Conservation (phyloP, 2,797 vertebrate genomes). For the Apogon hyalosoma region DNA sequence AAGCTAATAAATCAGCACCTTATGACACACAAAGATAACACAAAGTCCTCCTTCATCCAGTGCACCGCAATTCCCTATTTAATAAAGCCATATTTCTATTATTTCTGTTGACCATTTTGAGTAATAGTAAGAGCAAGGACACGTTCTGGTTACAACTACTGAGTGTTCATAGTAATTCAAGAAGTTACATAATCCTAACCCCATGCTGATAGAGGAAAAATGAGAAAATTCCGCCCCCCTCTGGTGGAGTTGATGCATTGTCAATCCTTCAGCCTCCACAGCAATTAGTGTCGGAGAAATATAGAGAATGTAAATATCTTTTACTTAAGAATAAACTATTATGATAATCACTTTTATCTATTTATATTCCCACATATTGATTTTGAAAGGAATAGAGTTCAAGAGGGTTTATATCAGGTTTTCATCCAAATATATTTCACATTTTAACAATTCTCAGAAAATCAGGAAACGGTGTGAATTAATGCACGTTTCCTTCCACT, state of each 20-base stretch:
- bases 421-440: no score
- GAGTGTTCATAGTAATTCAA: background rate
- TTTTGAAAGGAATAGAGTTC: no score
- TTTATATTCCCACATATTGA: no score
- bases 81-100: background rate
- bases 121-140: background rate
- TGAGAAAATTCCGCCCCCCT: slow-evolving; percentile 22
- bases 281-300: background rate
- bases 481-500: no score
- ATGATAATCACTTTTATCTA: no score
- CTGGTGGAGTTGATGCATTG: slow-evolving; percentile 37
- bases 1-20: no score
- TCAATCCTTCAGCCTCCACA: background rate
- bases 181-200: slow-evolving; percentile 24
- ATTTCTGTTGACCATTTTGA: background rate
- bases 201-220: background rate
- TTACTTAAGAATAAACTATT: no score
- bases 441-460: no score
- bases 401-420: no score
- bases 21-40: background rate
- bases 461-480: no score
- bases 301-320: background rate
- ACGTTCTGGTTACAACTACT: background rate
- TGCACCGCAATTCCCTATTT: background rate
- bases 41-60: background rate